phyloP scores from a whole-genome alignment of 30 jellyfish, hydroid and myxozoan species.

The Hydractinia symbiolongicarpus region DNA sequence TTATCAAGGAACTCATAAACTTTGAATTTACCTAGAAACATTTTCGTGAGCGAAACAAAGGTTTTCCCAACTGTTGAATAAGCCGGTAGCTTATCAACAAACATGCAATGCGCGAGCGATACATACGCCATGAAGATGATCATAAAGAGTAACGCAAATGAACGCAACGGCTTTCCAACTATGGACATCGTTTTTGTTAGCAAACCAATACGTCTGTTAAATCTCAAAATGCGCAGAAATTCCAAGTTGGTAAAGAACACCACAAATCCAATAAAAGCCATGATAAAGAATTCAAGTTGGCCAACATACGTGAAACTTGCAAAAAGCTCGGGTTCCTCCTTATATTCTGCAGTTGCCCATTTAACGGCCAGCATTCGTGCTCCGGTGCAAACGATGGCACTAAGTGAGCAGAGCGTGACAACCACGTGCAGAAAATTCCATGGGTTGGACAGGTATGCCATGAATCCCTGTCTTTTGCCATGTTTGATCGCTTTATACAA shows the following conservation, averaged over 20 bases:
- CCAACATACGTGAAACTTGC: slow-evolving; percentile 86
- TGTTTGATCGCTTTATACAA: slow-evolving; percentile 58
- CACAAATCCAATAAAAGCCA: slow-evolving; percentile 82
- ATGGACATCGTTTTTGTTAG: slow-evolving; percentile 65
- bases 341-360: slow-evolving; percentile 77
- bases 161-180: slow-evolving; percentile 66
- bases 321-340: slow-evolving; percentile 75
- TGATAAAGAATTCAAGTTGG: slow-evolving; percentile 67
- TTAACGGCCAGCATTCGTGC: slow-evolving; percentile 84
- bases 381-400: slow-evolving; percentile 65
- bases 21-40: slow-evolving; percentile 83
- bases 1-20: slow-evolving; percentile 43
- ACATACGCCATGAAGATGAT: slow-evolving; percentile 80
- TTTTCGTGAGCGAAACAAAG: slow-evolving; percentile 60
- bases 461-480: slow-evolving; percentile 56
- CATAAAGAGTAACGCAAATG: slow-evolving; percentile 69
- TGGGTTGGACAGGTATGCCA: slow-evolving; percentile 47
- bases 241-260: slow-evolving; percentile 82
- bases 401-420: slow-evolving; percentile 72
- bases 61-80: slow-evolving; percentile 45
- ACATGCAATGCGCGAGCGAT: slow-evolving; percentile 55
- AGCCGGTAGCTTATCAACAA: slow-evolving; percentile 57
- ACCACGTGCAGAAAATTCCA: slow-evolving; percentile 76
- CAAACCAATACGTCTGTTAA: slow-evolving; percentile 68
- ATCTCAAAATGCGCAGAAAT: slow-evolving; percentile 77